Percentiles rank a stretch among this genome's conserved stretches.
phyloP scores from a whole-genome alignment of 2,797 vertebrate genomes.

The Danio kyathit region DNA sequence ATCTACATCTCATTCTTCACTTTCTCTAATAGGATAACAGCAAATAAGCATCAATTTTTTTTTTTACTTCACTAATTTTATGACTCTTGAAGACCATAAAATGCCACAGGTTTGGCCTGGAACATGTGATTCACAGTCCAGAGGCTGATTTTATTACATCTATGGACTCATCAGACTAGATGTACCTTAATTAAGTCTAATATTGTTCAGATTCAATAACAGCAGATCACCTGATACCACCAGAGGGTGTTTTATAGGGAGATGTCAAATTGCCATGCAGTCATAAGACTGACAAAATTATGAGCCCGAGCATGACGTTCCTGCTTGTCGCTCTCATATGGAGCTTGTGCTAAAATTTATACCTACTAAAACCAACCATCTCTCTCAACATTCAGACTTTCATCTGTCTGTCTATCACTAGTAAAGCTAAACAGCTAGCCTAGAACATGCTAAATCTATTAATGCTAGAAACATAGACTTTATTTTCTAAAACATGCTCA shows the following conservation, averaged over 20 bases:
- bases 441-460: too few relatives aligned
- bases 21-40: constrained; percentile 42
- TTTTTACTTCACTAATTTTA: constrained; percentile 54
- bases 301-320: not conserved
- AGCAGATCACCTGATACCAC: constrained; percentile 42
- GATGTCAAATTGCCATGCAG: constrained; percentile 44
- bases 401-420: too few relatives aligned
- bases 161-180: constrained; percentile 38
- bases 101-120: constrained; percentile 35
- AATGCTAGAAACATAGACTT: too few relatives aligned
- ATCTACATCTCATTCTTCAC: constrained; percentile 32
- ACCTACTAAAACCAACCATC: too few relatives aligned
- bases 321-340: too few relatives aligned
- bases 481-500: too few relatives aligned
- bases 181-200: constrained; percentile 48
- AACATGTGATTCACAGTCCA: constrained; percentile 45
- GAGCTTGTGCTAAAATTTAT: too few relatives aligned
- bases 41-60: constrained; percentile 39
- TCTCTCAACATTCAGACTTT: too few relatives aligned
- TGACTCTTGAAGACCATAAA: constrained; percentile 42
- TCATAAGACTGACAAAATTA: constrained; percentile 40
- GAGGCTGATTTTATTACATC: constrained; percentile 50
- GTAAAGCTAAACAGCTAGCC: too few relatives aligned
- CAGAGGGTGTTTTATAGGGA: constrained; percentile 20
- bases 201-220: constrained; percentile 36